Conservation (phyloP, 2,797 vertebrate species). For the Lepus oiostolus region DNA sequence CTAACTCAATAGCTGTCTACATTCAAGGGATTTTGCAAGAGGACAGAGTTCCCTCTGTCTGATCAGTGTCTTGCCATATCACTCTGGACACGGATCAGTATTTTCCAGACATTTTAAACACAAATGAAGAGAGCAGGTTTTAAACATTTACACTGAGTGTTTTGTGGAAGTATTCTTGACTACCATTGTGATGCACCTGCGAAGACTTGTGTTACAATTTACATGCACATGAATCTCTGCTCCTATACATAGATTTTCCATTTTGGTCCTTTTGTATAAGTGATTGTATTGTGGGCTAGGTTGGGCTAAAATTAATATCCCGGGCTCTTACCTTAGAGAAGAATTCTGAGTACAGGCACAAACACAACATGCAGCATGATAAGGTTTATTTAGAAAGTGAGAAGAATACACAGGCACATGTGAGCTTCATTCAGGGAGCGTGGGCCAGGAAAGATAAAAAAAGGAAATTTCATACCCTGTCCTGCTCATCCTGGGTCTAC, state of each 20-base stretch:
- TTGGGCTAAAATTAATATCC: too few relatives aligned
- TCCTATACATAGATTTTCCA: not conserved
- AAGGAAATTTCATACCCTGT: too few relatives aligned
- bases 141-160: not conserved
- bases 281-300: not conserved
- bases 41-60: not conserved
- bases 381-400: too few relatives aligned
- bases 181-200: not conserved
- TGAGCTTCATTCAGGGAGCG: too few relatives aligned
- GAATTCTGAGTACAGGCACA: too few relatives aligned
- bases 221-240: not conserved
- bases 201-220: not conserved
- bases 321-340: too few relatives aligned
- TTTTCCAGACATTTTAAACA: slow-evolving; percentile 42
- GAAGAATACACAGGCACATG: too few relatives aligned
- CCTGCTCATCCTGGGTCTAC: too few relatives aligned
- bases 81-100: not conserved
- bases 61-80: not conserved
- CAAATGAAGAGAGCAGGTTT: slow-evolving; percentile 16
- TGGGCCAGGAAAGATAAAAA: too few relatives aligned
- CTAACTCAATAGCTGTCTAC: not conserved
- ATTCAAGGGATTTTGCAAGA: not conserved
- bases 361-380: too few relatives aligned
- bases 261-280: not conserved
- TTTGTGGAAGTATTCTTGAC: not conserved